Percentiles rank a stretch among this genome's conserved stretches.
phyloP scores from a whole-genome alignment of 2,888 invertebrate species.

The Machimus atricapillus region DNA sequence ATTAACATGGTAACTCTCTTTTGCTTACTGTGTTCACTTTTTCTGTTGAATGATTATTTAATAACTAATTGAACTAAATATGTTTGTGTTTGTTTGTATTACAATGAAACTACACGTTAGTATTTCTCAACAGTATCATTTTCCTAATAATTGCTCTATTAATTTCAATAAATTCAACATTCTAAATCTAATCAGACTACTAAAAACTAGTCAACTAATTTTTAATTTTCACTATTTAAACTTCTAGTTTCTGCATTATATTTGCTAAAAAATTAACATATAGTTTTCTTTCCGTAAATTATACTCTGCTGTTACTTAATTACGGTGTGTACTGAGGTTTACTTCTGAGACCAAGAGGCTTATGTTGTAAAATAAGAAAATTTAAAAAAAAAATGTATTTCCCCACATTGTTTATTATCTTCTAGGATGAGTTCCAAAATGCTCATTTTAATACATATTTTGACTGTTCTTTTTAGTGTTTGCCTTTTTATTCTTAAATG shows the following conservation, averaged over 20 bases:
- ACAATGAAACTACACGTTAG: slow-evolving; percentile 21
- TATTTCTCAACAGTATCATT: slow-evolving; percentile 7
- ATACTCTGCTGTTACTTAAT: neutral
- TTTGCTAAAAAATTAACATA: slow-evolving; percentile 26
- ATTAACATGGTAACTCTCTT: slow-evolving; percentile 9
- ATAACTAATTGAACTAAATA: slow-evolving; percentile 33
- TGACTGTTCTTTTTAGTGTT: neutral
- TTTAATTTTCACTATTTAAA: slow-evolving; percentile 16
- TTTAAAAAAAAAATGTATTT: neutral
- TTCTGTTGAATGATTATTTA: neutral
- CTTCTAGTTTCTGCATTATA: slow-evolving; percentile 4
- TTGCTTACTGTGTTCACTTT: neutral
- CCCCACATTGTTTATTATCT: neutral
- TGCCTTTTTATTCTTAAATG: neutral
- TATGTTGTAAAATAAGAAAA: neutral
- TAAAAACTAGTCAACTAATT: slow-evolving; percentile 44
- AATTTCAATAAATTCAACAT: slow-evolving; percentile 13
- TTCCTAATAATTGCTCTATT: slow-evolving; percentile 26
- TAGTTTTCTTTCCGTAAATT: slow-evolving; percentile 1
- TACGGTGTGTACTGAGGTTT: slow-evolving; percentile 19
- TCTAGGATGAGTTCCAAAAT: neutral
- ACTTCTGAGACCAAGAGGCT: neutral
- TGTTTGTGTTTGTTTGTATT: neutral
- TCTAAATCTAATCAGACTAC: slow-evolving; percentile 45
- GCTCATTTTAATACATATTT: neutral